phyloP scores from a whole-genome alignment of 2,797 vertebrate genomes.

The Muraenolepis orangiensis region DNA sequence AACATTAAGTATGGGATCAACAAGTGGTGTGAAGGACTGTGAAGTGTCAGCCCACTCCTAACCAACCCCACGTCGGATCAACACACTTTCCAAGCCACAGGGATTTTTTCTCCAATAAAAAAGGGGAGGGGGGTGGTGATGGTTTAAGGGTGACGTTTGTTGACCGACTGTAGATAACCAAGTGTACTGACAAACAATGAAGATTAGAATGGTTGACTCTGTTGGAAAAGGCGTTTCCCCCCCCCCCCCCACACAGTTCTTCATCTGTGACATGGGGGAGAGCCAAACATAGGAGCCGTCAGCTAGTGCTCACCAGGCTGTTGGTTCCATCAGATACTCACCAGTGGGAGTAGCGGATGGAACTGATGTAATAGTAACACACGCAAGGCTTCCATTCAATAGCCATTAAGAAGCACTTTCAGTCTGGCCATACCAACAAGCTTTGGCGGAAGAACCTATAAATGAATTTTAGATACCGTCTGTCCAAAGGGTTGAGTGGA shows the following conservation, averaged over 20 bases:
- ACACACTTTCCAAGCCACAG: slow-evolving; percentile 10
- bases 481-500: slow-evolving; percentile 7
- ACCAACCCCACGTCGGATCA: too few species aligned
- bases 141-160: slow-evolving; percentile 8
- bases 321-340: background rate
- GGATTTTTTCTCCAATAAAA: slow-evolving; percentile 15
- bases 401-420: slow-evolving; percentile 1
- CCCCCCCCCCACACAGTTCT: too few species aligned
- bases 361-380: background rate
- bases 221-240: background rate
- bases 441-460: slow-evolving; percentile 30
- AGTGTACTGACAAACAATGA: background rate
- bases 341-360: background rate
- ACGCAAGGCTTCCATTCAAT: background rate
- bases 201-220: background rate
- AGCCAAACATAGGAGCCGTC: background rate
- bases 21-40: background rate
- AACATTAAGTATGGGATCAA: background rate
- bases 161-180: background rate
- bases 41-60: too few species aligned
- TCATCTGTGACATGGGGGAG: background rate
- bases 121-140: slow-evolving; percentile 4
- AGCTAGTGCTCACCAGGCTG: background rate
- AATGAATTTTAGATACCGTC: slow-evolving; percentile 19
- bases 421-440: slow-evolving; percentile 4